Percentiles rank a stretch among this genome's conserved stretches.
phyloP scores from a whole-genome alignment of 2,113 vertebrate species.

The Alouatta palliata region DNA sequence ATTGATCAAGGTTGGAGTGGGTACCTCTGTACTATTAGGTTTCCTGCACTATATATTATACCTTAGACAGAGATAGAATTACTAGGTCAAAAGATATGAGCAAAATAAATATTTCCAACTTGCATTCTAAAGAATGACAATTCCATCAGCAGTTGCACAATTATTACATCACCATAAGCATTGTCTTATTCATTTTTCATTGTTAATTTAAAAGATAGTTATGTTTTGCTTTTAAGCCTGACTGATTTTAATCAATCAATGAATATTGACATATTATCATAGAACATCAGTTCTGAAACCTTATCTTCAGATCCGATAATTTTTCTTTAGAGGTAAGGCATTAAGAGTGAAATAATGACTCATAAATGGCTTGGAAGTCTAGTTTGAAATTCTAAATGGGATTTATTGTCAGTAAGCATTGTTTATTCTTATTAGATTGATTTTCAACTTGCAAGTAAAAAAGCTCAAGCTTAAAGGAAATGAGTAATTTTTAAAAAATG shows the following conservation, averaged over 20 bases:
- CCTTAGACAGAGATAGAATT: neutral
- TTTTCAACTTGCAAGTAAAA: neutral
- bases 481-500: constrained; percentile 17
- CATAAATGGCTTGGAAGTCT: neutral
- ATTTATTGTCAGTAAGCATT: neutral
- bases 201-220: constrained; percentile 37
- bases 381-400: constrained; percentile 32
- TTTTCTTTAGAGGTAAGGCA: constrained; percentile 20
- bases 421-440: neutral
- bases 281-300: neutral
- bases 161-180: neutral
- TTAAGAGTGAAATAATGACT: neutral
- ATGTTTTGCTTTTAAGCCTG: neutral
- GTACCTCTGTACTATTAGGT: neutral
- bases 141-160: neutral
- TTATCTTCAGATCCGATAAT: neutral
- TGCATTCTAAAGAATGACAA: neutral
- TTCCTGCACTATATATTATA: neutral
- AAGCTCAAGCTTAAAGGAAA: neutral
- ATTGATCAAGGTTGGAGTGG: neutral
- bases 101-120: neutral
- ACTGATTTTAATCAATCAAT: neutral
- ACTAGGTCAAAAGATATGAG: neutral
- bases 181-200: neutral
- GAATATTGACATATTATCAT: neutral